phyloP scores from a whole-genome alignment of 2,888 invertebrate species.

The Torymus auratus region DNA sequence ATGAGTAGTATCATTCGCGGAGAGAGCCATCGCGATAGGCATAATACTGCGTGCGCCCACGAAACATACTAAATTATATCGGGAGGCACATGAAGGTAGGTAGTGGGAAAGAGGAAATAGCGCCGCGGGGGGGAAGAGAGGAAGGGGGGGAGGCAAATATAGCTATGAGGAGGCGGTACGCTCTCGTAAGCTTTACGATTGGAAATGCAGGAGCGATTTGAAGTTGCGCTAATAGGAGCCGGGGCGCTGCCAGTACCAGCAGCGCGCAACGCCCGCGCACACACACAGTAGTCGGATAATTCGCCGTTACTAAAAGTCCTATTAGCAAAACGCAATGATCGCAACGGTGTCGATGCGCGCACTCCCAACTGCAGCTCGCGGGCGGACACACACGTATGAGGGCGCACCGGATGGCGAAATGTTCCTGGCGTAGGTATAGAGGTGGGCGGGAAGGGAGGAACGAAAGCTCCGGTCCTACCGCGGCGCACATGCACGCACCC shows the following conservation, averaged over 20 bases:
- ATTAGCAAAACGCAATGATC: constrained; percentile 56
- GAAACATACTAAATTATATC: constrained; percentile 53
- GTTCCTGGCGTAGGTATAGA: background rate
- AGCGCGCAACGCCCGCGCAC: constrained; percentile 5
- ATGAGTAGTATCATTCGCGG: constrained; percentile 35
- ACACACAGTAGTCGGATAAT: constrained; percentile 33
- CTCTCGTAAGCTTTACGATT: constrained; percentile 54
- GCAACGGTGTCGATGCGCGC: constrained; percentile 37
- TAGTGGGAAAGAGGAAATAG: constrained; percentile 1
- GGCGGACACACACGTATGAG: background rate
- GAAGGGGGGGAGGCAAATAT: background rate
- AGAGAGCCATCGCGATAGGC: constrained; percentile 31
- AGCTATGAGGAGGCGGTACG: background rate
- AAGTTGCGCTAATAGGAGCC: constrained; percentile 53
- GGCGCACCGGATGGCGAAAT: background rate
- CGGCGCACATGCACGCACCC: background rate
- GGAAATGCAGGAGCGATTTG: constrained; percentile 55
- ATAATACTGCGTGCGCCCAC: background rate
- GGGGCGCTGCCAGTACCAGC: background rate
- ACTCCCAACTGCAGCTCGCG: constrained; percentile 15
- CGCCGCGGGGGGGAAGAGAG: background rate
- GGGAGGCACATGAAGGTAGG: constrained; percentile 37
- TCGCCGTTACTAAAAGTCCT: constrained; percentile 53
- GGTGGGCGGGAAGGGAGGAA: background rate
- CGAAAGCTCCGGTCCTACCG: background rate